Conservation (phyloP, 2,113 vertebrate species). For the Podilymbus podiceps region DNA sequence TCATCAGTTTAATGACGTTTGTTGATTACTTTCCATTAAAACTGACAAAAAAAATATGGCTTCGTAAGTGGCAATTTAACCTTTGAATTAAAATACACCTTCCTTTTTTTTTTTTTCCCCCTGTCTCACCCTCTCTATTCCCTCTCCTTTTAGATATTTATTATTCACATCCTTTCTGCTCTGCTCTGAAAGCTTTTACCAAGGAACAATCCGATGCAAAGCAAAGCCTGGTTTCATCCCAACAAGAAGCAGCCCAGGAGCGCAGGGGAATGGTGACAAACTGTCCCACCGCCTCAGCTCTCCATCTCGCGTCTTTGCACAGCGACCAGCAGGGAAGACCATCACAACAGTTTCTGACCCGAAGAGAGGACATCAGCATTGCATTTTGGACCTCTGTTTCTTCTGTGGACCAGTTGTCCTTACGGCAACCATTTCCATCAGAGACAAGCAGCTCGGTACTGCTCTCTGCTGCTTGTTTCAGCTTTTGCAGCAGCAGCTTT, state of each 20-base stretch:
- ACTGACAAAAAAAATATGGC: not conserved
- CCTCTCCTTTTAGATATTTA: not conserved
- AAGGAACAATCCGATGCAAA: not conserved
- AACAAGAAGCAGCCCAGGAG: not conserved
- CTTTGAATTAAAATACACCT: slow-evolving; percentile 7
- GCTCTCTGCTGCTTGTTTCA: slow-evolving; percentile 53
- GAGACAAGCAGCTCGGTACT: slow-evolving; percentile 27
- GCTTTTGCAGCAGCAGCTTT: not conserved
- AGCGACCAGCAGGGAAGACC: not conserved
- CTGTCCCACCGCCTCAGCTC: not conserved
- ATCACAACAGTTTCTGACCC: not conserved
- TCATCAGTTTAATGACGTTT: slow-evolving; percentile 1
- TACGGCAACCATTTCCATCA: not conserved
- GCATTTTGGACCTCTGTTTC: not conserved
- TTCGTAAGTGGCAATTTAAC: not conserved
- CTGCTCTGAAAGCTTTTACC: not conserved
- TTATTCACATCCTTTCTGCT: not conserved
- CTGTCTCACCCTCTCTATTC: not conserved
- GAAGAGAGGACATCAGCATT: not conserved
- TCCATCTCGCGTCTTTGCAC: fast-evolving
- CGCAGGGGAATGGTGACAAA: not conserved
- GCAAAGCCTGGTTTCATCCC: not conserved
- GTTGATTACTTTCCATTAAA: slow-evolving; percentile 12
- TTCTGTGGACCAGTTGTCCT: not conserved
- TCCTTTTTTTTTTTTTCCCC: not conserved